Evolutionary conservation across 1,140 invertebrate genomes (phyloP).

Genomic region (Thalassaphorura encarpata): DNA sequence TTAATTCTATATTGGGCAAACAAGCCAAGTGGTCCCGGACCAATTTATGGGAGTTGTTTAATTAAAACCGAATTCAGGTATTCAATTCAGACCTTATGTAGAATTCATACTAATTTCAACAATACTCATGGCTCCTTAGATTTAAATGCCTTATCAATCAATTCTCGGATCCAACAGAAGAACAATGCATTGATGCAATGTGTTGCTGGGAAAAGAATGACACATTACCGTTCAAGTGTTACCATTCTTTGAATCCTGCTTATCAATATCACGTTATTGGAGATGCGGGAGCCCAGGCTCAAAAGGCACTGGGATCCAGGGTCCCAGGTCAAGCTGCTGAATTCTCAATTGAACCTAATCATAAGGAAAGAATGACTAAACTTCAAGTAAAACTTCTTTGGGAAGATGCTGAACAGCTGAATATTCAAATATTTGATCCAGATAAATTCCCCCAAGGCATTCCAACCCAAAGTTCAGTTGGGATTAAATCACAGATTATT

Average conservation of each 20-base stretch:
- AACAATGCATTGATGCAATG: neutral
- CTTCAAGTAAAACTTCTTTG: neutral
- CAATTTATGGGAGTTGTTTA: conserved; percentile 26
- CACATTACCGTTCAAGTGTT: conserved; percentile 17
- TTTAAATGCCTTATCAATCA: conserved; percentile 23
- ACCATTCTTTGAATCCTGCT: conserved; percentile 24
- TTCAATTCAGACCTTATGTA: no score
- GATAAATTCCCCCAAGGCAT: no score
- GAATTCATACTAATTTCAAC: no score
- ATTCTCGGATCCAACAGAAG: neutral
- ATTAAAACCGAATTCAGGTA: conserved; percentile 20
- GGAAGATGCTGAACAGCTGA: neutral
- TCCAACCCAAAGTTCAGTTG: no score
- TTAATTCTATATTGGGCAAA: conserved; percentile 9
- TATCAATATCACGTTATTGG: conserved; percentile 15
- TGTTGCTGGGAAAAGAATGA: conserved; percentile 21
- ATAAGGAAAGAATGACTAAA: neutral
- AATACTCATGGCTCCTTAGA: no score
- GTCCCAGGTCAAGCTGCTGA: no score
- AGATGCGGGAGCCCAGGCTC: neutral
- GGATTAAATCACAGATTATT: neutral
- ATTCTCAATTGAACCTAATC: neutral
- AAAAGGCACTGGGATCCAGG: neutral
- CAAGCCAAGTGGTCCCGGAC: neutral
- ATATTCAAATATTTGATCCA: conserved; percentile 8